Conservation (phyloP, 1,140 invertebrate genomes). For the Doryteuthis pealeii region DNA sequence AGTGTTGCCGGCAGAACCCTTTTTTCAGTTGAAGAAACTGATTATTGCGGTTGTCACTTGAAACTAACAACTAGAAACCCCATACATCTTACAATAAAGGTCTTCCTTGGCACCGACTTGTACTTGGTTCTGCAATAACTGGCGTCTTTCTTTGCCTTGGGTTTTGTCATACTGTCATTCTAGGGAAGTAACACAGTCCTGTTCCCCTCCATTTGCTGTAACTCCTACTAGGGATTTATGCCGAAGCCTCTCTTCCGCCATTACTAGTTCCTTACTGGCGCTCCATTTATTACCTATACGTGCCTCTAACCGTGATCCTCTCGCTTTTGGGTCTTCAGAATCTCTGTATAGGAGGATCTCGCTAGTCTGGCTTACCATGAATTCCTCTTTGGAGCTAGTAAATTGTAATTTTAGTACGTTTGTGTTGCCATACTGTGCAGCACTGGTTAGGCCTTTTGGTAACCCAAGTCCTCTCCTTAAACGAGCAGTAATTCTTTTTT, state of each 20-base stretch:
- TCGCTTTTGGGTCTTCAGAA: neutral
- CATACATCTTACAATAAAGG: too few relatives aligned
- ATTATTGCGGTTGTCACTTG: too few relatives aligned
- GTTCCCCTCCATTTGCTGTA: too few relatives aligned
- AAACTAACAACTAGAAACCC: too few relatives aligned
- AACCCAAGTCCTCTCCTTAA: neutral
- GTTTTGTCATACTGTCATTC: too few relatives aligned
- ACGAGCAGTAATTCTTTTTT: neutral
- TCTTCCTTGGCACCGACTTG: too few relatives aligned
- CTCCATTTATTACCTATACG: neutral
- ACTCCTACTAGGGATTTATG: neutral
- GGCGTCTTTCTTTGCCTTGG: too few relatives aligned
- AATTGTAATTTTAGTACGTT: neutral
- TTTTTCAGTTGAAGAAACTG: too few relatives aligned
- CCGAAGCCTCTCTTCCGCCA: neutral
- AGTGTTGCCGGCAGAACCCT: too few relatives aligned
- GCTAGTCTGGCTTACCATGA: neutral
- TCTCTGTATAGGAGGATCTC: neutral
- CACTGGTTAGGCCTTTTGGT: too few relatives aligned
- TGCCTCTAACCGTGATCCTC: neutral
- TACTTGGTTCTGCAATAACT: too few relatives aligned
- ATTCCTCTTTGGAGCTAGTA: neutral
- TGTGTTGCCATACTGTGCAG: neutral
- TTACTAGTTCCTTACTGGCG: neutral
- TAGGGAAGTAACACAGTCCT: too few relatives aligned